Evolutionary conservation across 2,888 invertebrate species (phyloP).

Genomic region (Thumatha senex): DNA sequence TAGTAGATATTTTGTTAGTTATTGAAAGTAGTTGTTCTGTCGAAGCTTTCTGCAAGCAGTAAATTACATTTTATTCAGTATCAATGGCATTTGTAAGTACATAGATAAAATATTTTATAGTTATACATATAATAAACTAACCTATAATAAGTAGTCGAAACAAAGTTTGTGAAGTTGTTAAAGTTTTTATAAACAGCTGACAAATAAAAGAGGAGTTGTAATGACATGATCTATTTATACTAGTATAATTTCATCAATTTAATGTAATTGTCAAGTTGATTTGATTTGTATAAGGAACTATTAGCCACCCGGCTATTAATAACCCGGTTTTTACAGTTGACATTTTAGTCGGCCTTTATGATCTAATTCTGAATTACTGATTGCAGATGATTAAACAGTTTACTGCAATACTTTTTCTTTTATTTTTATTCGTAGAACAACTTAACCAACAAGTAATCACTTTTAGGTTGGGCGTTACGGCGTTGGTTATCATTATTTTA

Average conservation of each 20-base stretch:
- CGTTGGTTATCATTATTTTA: too few species aligned
- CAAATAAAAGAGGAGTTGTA: background rate
- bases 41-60: background rate
- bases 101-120: background rate
- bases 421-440: too few species aligned
- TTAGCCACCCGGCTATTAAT: background rate
- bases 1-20: background rate
- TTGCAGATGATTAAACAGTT: too few species aligned
- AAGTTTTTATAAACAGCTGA: background rate
- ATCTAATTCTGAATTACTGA: too few species aligned
- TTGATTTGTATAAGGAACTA: background rate
- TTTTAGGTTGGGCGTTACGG: too few species aligned
- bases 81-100: conserved; percentile 62
- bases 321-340: too few species aligned
- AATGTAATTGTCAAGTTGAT: background rate
- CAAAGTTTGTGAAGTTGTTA: background rate
- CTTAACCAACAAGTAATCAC: too few species aligned
- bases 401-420: too few species aligned
- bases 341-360: too few species aligned
- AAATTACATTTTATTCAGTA: background rate
- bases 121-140: background rate
- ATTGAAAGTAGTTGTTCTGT: conserved; percentile 18
- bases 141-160: background rate
- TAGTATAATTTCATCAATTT: background rate
- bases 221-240: background rate